A percentile compares a stretch with the other conserved stretches of the same genome.
Conservation (phyloP, 2,888 invertebrate genomes). For the Neria commutata region DNA sequence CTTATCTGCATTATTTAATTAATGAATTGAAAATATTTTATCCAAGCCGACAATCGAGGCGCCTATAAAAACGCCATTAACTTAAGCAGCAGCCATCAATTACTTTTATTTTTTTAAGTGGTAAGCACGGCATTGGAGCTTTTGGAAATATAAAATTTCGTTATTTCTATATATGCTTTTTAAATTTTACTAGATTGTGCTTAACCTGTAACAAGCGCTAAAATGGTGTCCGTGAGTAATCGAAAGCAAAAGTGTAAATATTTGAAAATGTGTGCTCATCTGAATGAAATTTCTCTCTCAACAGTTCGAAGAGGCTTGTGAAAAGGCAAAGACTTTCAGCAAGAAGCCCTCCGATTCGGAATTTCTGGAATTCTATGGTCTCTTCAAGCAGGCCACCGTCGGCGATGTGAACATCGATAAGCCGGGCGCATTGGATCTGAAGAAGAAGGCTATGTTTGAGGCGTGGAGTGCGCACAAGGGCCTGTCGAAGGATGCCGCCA, state of each 20-base stretch:
- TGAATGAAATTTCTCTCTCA: not conserved
- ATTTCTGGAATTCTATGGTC: conserved; percentile 79
- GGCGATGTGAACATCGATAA: conserved; percentile 83
- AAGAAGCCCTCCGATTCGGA: conserved; percentile 78
- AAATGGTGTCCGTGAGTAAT: conserved; percentile 41
- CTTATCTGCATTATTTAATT: not conserved
- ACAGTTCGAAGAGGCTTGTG: conserved; percentile 43
- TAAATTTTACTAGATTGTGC: not conserved
- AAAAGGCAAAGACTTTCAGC: conserved; percentile 73
- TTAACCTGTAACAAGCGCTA: conserved; percentile 23
- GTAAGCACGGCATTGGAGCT: conserved; percentile 14
- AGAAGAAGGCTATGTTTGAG: conserved; percentile 93
- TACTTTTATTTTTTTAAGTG: conserved; percentile 28
- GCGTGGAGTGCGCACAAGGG: conserved; percentile 87
- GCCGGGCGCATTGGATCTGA: conserved; percentile 85
- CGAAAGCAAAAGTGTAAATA: not conserved
- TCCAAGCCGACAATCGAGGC: not conserved
- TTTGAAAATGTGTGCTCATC: no score
- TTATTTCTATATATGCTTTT: not conserved
- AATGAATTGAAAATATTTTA: not conserved
- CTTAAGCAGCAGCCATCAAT: conserved; percentile 13
- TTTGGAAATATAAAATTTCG: no score
- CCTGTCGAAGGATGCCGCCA: conserved; percentile 75
- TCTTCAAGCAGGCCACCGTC: conserved; percentile 82
- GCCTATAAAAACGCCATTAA: conserved; percentile 19